These are phyloP conservation scores for Drosophila santomea DNA, from an alignment of 1,140 invertebrate genomes.

Conservation along the genomic window DNA sequence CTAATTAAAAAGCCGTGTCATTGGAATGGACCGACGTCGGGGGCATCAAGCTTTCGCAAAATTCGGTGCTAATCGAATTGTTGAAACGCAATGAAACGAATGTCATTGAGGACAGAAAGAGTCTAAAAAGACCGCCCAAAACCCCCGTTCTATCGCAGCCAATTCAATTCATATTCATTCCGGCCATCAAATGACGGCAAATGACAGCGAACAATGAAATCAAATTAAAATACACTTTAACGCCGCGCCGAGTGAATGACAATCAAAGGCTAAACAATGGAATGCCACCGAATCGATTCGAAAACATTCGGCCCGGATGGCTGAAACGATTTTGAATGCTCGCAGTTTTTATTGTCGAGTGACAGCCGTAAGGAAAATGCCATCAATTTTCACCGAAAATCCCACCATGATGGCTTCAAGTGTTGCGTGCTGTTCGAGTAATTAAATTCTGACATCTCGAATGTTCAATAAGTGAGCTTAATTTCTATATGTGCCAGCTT, in stretches of 20 bases:
- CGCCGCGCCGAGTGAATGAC: conserved; percentile 63
- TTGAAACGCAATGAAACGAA: conserved; percentile 60
- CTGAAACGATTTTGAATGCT: conserved; percentile 11
- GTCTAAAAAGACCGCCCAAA: conserved; percentile 2
- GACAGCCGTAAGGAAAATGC: conserved; percentile 48
- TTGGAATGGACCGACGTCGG: conserved; percentile 23
- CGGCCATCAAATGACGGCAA: conserved; percentile 65
- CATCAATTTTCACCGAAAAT: conserved; percentile 50
- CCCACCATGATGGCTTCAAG: conserved; percentile 42
- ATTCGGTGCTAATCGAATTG: conserved; percentile 57
- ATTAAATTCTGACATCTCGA: conserved; percentile 47
- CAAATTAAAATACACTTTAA: conserved; percentile 83
- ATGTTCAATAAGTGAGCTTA: conserved; percentile 60
- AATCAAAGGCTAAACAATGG: conserved; percentile 80
- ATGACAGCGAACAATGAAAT: conserved; percentile 81
- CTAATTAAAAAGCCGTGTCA: conserved; percentile 77
- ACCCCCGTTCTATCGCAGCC: not conserved
- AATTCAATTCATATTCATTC: conserved; percentile 79
- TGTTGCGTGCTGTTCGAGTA: conserved; percentile 63
- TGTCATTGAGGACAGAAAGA: conserved; percentile 43
- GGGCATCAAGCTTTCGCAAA: conserved; percentile 10
- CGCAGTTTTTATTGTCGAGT: conserved; percentile 25
- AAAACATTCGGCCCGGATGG: not conserved
- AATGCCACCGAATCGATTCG: conserved; percentile 40
- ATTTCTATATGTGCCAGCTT: conserved; percentile 42